Conservation (phyloP, 2,113 vertebrate genomes). For the Chaetorhynchus papuensis region DNA sequence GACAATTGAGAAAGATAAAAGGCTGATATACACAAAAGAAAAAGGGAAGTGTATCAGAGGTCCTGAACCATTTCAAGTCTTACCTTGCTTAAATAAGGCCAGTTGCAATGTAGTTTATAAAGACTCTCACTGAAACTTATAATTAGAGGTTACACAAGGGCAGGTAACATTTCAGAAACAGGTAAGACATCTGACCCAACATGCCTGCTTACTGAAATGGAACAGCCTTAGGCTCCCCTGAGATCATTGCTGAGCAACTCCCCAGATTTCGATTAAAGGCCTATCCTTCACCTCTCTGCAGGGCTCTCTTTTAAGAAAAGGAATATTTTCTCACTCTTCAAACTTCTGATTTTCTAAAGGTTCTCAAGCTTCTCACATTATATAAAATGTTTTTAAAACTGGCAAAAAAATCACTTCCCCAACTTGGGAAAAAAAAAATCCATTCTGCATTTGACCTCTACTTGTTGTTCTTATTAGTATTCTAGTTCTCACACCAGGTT, state of each 20-base stretch:
- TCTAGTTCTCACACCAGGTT: neutral
- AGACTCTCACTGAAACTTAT: slow-evolving; percentile 15
- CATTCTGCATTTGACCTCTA: neutral
- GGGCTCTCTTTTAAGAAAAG: neutral
- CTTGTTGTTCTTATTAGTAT: neutral
- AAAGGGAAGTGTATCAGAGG: neutral
- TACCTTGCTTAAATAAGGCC: neutral
- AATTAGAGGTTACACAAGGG: slow-evolving; percentile 59
- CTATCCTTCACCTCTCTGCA: neutral
- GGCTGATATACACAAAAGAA: neutral
- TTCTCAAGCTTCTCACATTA: neutral
- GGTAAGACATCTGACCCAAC: slow-evolving; percentile 12
- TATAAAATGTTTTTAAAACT: neutral
- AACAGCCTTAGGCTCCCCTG: slow-evolving; percentile 24
- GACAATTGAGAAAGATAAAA: neutral
- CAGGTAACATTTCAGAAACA: slow-evolving; percentile 44
- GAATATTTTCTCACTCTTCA: neutral
- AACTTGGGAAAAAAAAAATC: neutral
- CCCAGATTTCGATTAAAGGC: neutral
- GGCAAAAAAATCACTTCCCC: neutral
- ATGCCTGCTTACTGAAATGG: slow-evolving; percentile 14
- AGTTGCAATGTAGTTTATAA: neutral
- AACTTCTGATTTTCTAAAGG: neutral
- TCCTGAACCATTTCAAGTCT: neutral
- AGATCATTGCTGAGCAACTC: neutral